phyloP scores from a whole-genome alignment of 2,888 invertebrate species.

The Drosophila recens region DNA sequence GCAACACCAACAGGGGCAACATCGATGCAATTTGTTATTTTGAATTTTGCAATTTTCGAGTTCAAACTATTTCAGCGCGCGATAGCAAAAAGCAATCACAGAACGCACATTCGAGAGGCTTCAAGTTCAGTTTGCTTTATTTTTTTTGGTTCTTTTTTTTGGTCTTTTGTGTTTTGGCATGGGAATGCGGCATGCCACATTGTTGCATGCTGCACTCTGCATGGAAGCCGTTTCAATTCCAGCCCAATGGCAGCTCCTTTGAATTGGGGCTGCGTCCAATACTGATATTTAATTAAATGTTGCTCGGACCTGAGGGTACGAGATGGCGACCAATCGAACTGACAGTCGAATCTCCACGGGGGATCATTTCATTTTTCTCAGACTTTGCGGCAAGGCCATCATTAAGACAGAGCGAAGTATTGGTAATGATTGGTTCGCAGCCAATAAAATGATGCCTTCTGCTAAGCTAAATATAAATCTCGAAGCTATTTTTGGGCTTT shows the following conservation, averaged over 20 bases:
- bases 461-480: constrained; percentile 49
- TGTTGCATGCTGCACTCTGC: not conserved
- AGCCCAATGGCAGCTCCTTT: constrained; percentile 23
- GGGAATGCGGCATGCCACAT: constrained; percentile 10
- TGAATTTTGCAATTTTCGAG: constrained; percentile 75
- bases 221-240: not conserved
- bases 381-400: constrained; percentile 9
- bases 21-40: constrained; percentile 77
- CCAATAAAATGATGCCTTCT: constrained; percentile 33
- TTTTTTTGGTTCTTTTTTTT: constrained; percentile 1
- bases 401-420: constrained; percentile 36
- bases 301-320: constrained; percentile 35
- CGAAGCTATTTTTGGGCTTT: constrained; percentile 57
- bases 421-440: constrained; percentile 62
- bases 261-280: constrained; percentile 15
- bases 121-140: constrained; percentile 21
- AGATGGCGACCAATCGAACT: constrained; percentile 10
- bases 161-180: constrained; percentile 1
- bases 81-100: constrained; percentile 58
- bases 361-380: not conserved
- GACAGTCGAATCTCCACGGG: constrained; percentile 14
- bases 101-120: constrained; percentile 39
- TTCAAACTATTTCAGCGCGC: constrained; percentile 62
- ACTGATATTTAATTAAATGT: constrained; percentile 74
- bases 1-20: constrained; percentile 32